These are phyloP conservation scores for Copidosoma aretas DNA, from an alignment of 2,888 invertebrate genomes.

Conservation along the genomic window DNA sequence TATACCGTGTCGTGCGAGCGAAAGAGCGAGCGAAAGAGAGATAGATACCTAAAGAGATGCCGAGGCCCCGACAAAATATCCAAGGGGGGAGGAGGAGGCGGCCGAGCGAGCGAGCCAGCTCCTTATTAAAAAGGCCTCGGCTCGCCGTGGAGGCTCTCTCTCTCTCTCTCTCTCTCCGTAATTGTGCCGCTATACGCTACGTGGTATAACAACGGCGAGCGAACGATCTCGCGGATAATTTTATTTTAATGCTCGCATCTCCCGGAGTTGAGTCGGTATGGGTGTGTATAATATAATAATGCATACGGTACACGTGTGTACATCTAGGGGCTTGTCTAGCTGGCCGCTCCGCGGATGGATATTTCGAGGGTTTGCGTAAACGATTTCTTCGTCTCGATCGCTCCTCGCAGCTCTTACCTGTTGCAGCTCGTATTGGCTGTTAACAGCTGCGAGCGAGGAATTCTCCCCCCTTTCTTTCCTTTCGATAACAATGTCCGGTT, in stretches of 20 bases:
- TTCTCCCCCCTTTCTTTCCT: too few relatives aligned
- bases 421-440: too few relatives aligned
- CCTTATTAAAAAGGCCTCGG: constrained; percentile 34
- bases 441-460: too few relatives aligned
- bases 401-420: too few relatives aligned
- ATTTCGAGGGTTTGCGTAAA: constrained; percentile 23
- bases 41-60: not conserved
- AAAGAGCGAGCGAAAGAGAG: not conserved
- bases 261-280: too few relatives aligned
- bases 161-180: constrained; percentile 20
- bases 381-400: constrained; percentile 19
- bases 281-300: too few relatives aligned
- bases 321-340: too few relatives aligned
- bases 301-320: too few relatives aligned
- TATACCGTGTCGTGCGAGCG: too few relatives aligned
- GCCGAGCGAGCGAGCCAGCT: constrained; percentile 13
- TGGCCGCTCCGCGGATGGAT: constrained; percentile 5
- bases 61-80: constrained; percentile 16
- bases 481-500: too few relatives aligned
- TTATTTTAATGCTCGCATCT: constrained; percentile 34
- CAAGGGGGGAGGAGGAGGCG: constrained; percentile 22
- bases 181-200: constrained; percentile 31
- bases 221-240: constrained; percentile 34
- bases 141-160: too few relatives aligned
- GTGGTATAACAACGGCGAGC: too few relatives aligned